These are phyloP conservation scores for Ophonus ardosiacus DNA, from an alignment of 2,888 invertebrate species.

Conservation along the genomic window DNA sequence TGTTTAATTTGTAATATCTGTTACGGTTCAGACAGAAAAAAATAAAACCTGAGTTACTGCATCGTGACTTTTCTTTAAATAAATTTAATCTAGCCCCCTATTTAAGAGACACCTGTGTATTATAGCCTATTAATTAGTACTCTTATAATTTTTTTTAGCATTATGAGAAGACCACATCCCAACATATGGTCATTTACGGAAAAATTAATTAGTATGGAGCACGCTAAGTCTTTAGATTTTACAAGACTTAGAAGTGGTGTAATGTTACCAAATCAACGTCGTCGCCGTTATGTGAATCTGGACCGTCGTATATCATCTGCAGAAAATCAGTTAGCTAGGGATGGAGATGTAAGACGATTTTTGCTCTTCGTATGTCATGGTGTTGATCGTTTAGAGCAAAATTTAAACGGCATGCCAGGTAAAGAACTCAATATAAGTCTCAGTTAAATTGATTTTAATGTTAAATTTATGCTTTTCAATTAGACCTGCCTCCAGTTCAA, in stretches of 20 bases:
- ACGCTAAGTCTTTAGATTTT: conserved; percentile 12
- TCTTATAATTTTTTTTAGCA: neutral
- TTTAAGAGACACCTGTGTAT: too few species aligned
- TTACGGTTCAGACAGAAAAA: too few species aligned
- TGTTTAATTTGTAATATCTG: too few species aligned
- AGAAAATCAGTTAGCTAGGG: too few species aligned
- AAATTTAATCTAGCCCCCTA: too few species aligned
- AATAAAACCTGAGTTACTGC: too few species aligned
- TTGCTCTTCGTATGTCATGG: neutral
- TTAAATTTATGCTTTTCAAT: neutral
- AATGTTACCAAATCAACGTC: neutral
- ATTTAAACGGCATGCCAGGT: conserved; percentile 2
- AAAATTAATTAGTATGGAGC: neutral
- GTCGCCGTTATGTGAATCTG: neutral
- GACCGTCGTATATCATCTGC: too few species aligned
- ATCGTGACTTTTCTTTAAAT: too few species aligned
- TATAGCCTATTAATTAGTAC: too few species aligned
- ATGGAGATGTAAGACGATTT: too few species aligned
- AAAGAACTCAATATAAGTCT: neutral
- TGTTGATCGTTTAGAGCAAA: neutral
- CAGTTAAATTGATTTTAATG: neutral
- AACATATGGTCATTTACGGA: conserved; percentile 31
- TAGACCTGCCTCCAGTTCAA: neutral
- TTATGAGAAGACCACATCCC: conserved; percentile 16
- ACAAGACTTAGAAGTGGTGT: neutral